These are phyloP conservation scores for Rousettus madagascariensis DNA, from an alignment of 2,797 vertebrate genomes.

Conservation along the genomic window DNA sequence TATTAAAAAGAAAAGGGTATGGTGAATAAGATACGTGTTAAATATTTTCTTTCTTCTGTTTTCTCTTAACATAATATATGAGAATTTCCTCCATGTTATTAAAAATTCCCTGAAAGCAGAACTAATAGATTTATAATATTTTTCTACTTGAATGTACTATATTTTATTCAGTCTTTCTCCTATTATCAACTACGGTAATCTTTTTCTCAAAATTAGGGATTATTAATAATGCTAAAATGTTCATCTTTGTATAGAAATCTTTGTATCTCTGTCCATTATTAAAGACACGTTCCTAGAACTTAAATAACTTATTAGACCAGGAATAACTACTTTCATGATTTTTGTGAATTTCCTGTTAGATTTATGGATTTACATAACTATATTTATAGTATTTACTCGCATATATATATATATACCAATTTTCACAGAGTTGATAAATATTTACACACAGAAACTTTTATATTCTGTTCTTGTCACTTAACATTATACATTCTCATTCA, in stretches of 20 bases:
- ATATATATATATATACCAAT: background rate
- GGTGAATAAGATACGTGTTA: background rate
- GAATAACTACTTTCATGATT: conserved; percentile 13
- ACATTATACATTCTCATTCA: background rate
- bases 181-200: background rate
- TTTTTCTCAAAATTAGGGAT: background rate
- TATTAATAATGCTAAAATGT: background rate
- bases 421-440: background rate
- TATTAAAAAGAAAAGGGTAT: background rate
- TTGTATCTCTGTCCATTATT: background rate
- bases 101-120: background rate
- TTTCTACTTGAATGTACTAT: background rate
- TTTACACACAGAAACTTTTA: background rate
- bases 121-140: background rate
- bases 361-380: background rate
- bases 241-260: background rate
- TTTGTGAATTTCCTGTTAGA: background rate
- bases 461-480: background rate
- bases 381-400: background rate
- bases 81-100: background rate
- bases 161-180: background rate
- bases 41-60: background rate
- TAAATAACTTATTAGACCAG: background rate
- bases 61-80: background rate
- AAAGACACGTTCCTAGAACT: background rate